Conservation (phyloP, 2,797 vertebrate genomes). For the Myotis pilosus region DNA sequence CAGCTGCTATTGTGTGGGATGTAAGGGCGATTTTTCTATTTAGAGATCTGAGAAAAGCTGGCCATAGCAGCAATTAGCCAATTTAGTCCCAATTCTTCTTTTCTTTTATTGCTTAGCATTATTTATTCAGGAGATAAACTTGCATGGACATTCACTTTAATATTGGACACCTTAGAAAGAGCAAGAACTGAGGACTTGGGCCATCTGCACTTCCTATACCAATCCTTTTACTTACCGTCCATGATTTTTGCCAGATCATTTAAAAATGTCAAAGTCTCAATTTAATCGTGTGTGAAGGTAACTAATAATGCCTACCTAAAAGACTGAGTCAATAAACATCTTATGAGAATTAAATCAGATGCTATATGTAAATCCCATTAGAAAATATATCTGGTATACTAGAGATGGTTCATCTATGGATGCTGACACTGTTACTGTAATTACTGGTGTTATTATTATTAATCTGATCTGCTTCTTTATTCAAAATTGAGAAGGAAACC, state of each 20-base stretch:
- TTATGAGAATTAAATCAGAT: neutral
- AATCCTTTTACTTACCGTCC: neutral
- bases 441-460: neutral
- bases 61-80: neutral
- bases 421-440: neutral
- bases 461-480: neutral
- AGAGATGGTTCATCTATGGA: neutral
- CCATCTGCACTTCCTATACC: neutral
- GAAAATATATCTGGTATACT: neutral
- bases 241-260: neutral
- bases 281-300: neutral
- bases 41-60: neutral
- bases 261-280: neutral
- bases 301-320: neutral
- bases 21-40: neutral
- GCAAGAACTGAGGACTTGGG: neutral
- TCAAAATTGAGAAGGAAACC: neutral
- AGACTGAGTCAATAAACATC: neutral
- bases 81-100: neutral
- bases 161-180: neutral
- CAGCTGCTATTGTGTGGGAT: neutral
- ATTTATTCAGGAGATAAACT: too few relatives aligned
- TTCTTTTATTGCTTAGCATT: neutral
- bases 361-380: neutral
- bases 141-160: neutral